Evolutionary conservation across 2,113 vertebrate species (phyloP).

Genomic region (Corythoichthys haematopterus): DNA sequence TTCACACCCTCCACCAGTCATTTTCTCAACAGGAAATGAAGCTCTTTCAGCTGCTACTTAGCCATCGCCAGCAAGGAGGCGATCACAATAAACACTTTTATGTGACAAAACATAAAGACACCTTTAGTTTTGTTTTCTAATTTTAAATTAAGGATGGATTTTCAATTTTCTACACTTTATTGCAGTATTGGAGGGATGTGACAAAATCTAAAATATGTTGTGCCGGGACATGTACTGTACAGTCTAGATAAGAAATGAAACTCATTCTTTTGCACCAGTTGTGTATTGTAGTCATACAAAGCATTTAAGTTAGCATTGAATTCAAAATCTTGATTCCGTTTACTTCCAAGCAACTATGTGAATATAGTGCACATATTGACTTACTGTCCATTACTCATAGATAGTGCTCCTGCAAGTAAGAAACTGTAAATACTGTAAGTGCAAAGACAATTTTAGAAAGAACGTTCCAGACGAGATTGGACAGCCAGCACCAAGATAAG

Average conservation of each 20-base stretch:
- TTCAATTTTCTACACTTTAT: neutral
- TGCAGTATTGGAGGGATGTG: too few species aligned
- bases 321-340: neutral
- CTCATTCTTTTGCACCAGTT: too few species aligned
- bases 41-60: slow-evolving; percentile 11
- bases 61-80: slow-evolving; percentile 1
- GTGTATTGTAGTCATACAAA: too few species aligned
- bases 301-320: too few species aligned
- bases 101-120: neutral
- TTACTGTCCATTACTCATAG: too few species aligned
- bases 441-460: too few species aligned
- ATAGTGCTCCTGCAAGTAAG: too few species aligned
- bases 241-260: too few species aligned
- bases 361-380: neutral
- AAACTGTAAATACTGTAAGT: too few species aligned
- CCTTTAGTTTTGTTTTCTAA: neutral
- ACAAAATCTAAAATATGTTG: too few species aligned
- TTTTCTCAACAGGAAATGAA: slow-evolving; percentile 64
- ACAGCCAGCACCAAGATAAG: neutral
- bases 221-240: too few species aligned
- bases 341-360: neutral
- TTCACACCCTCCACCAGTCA: neutral
- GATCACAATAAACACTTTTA: neutral
- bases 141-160: too few species aligned
- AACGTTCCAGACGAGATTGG: neutral